A percentile compares a stretch with the other conserved stretches of the same genome.
These are phyloP conservation scores for Eptesicus fuscus DNA, from an alignment of 2,113 vertebrate species.

Conservation along the genomic window DNA sequence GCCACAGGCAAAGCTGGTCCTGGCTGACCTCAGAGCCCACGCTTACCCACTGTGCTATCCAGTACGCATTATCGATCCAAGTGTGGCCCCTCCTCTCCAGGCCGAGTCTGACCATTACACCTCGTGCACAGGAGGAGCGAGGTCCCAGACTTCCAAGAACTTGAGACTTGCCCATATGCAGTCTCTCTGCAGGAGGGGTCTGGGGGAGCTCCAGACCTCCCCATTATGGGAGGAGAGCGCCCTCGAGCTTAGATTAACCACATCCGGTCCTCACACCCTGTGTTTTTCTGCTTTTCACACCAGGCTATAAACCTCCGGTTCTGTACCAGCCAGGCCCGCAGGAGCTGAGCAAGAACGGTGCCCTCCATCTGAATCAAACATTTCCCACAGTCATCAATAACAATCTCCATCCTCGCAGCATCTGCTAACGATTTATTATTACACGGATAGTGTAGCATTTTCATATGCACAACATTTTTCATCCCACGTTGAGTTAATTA, in stretches of 20 bases:
- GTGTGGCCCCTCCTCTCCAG: not conserved
- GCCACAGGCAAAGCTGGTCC: too few relatives aligned
- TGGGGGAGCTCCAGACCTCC: not conserved
- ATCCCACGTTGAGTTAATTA: conserved; percentile 53
- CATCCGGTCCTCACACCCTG: rapidly evolving
- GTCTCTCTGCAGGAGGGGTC: not conserved
- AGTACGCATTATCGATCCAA: not conserved
- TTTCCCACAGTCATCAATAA: conserved; percentile 53
- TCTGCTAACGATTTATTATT: conserved; percentile 63
- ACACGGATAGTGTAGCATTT: conserved; percentile 6
- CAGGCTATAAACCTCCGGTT: rapidly evolving
- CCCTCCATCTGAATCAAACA: not conserved
- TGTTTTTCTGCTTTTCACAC: not conserved
- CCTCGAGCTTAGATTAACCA: rapidly evolving
- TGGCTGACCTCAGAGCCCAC: not conserved
- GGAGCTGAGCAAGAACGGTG: not conserved
- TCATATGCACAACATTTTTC: conserved; percentile 45
- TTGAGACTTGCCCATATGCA: not conserved
- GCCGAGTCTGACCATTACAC: not conserved
- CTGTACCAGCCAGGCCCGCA: not conserved
- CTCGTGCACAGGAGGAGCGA: not conserved
- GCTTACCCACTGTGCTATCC: not conserved
- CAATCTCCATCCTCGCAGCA: not conserved
- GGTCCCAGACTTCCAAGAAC: not conserved
- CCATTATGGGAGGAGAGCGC: not conserved